Conservation (phyloP, 2,888 invertebrate species). For the Euspilapteryx auroguttella region DNA sequence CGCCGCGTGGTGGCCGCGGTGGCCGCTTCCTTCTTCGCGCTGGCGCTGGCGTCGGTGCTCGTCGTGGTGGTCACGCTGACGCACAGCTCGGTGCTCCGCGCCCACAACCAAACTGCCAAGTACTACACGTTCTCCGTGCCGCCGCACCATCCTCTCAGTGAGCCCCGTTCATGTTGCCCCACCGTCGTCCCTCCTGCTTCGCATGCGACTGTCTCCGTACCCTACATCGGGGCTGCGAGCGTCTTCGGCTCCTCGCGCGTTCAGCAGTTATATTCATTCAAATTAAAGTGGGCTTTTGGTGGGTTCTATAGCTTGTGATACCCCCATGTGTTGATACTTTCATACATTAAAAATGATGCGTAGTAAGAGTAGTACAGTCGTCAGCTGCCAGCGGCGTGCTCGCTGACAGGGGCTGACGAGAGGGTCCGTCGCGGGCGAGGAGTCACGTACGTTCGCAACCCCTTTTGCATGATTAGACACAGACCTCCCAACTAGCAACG, state of each 20-base stretch:
- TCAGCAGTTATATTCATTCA: too few relatives aligned
- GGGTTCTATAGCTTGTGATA: too few relatives aligned
- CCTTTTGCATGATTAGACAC: too few relatives aligned
- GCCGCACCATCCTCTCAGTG: constrained; percentile 63
- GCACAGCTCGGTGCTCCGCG: constrained; percentile 67
- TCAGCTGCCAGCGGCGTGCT: too few relatives aligned
- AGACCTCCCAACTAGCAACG: too few relatives aligned
- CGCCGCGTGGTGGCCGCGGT: constrained; percentile 72
- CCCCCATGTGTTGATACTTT: too few relatives aligned
- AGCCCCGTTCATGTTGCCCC: constrained; percentile 63
- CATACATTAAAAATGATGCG: too few relatives aligned
- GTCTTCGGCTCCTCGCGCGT: constrained; percentile 38
- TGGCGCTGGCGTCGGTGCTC: constrained; percentile 72
- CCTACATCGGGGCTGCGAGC: constrained; percentile 58
- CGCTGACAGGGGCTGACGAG: too few relatives aligned
- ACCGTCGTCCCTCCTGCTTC: constrained; percentile 61
- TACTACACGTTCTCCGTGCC: constrained; percentile 66
- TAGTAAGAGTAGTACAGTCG: too few relatives aligned
- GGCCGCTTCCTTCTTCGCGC: constrained; percentile 71
- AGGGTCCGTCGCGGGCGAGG: too few relatives aligned
- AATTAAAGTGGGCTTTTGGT: too few relatives aligned
- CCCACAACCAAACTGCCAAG: constrained; percentile 66
- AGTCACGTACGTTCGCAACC: too few relatives aligned
- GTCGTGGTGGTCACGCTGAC: constrained; percentile 79
- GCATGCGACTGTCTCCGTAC: constrained; percentile 60